Conservation (phyloP, 2,797 vertebrate genomes). For the Lates japonicus region DNA sequence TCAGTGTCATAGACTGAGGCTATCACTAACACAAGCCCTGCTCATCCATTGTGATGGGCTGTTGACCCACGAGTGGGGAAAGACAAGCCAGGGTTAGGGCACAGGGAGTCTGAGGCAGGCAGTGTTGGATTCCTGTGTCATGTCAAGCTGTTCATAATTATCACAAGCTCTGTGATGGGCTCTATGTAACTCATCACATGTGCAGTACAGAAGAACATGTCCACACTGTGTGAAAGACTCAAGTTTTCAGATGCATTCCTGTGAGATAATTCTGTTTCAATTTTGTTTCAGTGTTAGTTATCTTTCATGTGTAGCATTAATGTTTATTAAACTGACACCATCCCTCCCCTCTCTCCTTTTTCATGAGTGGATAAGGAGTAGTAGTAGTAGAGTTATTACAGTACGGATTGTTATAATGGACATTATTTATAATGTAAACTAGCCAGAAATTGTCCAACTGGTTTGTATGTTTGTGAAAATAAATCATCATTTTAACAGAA, state of each 20-base stretch:
- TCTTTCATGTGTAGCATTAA: neutral
- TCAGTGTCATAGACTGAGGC: constrained; percentile 37
- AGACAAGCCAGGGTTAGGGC: constrained; percentile 7
- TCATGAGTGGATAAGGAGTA: neutral
- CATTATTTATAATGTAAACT: neutral
- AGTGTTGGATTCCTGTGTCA: neutral
- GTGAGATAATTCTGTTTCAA: neutral
- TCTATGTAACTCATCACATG: neutral
- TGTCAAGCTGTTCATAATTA: constrained; percentile 2
- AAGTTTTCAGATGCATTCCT: neutral
- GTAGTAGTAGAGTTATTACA: neutral
- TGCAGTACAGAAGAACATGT: neutral
- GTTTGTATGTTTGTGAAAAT: neutral
- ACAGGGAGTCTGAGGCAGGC: neutral
- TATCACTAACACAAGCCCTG: constrained; percentile 5
- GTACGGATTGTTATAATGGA: neutral
- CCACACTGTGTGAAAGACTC: neutral
- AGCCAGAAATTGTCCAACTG: neutral
- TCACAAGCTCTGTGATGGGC: neutral
- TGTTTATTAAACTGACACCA: neutral
- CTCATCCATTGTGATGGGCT: constrained; percentile 1
- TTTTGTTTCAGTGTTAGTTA: neutral
- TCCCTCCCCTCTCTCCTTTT: neutral
- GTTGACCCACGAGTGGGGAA: constrained; percentile 12
- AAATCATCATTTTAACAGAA: neutral